Percentiles rank a stretch among this genome's conserved stretches.
Evolutionary conservation across 2,888 invertebrate species (phyloP).

Genomic region (Lomographa bimaculata): DNA sequence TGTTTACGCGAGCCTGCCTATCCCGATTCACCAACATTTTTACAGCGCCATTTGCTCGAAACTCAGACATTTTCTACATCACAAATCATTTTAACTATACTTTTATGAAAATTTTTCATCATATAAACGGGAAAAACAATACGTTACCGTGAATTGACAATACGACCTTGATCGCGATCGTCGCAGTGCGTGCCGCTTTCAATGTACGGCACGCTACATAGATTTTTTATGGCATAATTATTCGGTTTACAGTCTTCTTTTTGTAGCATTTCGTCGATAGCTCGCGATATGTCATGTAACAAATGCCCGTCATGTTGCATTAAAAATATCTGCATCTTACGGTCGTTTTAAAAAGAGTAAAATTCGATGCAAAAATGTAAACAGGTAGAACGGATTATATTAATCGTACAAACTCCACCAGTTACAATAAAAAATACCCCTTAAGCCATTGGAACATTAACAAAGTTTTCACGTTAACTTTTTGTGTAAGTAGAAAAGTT

Average conservation of each 20-base stretch:
- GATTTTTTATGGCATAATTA: constrained; percentile 28
- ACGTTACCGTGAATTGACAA: constrained; percentile 25
- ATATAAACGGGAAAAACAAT: constrained; percentile 22
- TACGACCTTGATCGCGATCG: constrained; percentile 29
- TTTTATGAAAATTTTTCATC: constrained; percentile 57
- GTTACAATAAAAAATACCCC: constrained; percentile 59
- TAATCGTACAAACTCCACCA: constrained; percentile 37
- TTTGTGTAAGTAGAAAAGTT: constrained; percentile 75
- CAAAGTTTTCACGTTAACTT: constrained; percentile 70
- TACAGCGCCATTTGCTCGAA: constrained; percentile 65
- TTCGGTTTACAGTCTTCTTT: constrained; percentile 27
- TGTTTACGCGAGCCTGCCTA: constrained; percentile 75
- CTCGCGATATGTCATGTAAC: constrained; percentile 17
- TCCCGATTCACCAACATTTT: constrained; percentile 66
- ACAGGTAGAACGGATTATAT: constrained; percentile 21
- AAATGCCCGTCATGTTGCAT: constrained; percentile 13
- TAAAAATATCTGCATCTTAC: constrained; percentile 1
- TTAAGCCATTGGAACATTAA: constrained; percentile 59
- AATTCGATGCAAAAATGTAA: no score
- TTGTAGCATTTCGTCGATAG: constrained; percentile 24
- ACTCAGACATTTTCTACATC: constrained; percentile 64
- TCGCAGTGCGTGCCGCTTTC: constrained; percentile 29
- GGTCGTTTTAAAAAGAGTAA: no score
- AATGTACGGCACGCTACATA: constrained; percentile 26
- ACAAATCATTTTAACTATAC: constrained; percentile 66